Evolutionary conservation across 2,888 invertebrate genomes (phyloP).

Genomic region (Alentia gelatinosa): DNA sequence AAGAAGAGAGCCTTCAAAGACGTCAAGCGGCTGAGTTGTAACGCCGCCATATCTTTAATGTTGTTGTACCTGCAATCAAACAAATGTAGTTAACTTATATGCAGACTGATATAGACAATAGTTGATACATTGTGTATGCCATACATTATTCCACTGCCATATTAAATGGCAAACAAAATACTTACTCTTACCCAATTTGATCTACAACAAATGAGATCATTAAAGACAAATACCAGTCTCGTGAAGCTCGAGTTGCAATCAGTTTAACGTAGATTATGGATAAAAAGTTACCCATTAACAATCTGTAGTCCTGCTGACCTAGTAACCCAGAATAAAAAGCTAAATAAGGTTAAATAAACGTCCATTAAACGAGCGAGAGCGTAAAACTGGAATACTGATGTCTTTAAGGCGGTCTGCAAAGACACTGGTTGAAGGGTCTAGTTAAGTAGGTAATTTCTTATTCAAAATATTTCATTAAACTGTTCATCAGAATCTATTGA

Average conservation of each 20-base stretch:
- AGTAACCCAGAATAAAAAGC: no score
- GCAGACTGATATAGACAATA: background rate
- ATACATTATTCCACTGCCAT: background rate
- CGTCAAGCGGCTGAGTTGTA: conserved; percentile 78
- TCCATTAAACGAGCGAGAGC: no score
- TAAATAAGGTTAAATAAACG: no score
- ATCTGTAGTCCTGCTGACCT: no score
- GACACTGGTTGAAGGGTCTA: no score
- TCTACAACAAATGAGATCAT: background rate
- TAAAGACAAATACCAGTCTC: background rate
- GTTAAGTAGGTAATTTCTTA: background rate
- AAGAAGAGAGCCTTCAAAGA: conserved; percentile 80
- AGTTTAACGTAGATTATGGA: no score
- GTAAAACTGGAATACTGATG: no score
- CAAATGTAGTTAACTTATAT: background rate
- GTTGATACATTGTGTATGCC: background rate
- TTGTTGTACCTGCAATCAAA: conserved; percentile 76
- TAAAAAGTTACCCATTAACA: no score
- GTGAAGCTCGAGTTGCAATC: no score
- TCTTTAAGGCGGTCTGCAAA: no score
- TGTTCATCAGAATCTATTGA: no score
- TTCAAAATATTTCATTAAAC: background rate
- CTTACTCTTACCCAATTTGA: background rate
- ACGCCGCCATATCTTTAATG: conserved; percentile 77
- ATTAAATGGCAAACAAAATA: background rate